These are phyloP conservation scores for Leucoraja ocellata DNA, from an alignment of 2,797 vertebrate genomes.

Conservation along the genomic window DNA sequence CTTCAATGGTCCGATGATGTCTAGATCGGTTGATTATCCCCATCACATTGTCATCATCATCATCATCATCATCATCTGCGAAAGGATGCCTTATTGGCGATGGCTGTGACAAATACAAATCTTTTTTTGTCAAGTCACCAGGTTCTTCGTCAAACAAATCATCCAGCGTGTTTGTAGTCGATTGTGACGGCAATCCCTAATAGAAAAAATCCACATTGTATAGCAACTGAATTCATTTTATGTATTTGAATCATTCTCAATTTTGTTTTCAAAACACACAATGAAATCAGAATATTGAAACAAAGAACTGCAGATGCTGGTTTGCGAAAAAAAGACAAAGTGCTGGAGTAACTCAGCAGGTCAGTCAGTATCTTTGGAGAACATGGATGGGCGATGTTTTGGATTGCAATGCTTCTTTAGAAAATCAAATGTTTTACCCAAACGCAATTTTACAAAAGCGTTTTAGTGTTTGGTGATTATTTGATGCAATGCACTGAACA, in stretches of 20 bases:
- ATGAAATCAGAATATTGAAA: too few relatives aligned
- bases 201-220: background rate
- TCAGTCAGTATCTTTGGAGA: too few relatives aligned
- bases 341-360: too few relatives aligned
- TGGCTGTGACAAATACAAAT: slow-evolving; percentile 57
- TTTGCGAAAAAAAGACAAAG: too few relatives aligned
- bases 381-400: too few relatives aligned
- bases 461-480: background rate
- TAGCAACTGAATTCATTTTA: background rate
- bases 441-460: background rate
- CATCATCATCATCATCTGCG: slow-evolving; percentile 58
- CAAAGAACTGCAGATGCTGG: too few relatives aligned
- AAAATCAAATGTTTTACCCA: background rate
- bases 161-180: slow-evolving; percentile 41
- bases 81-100: slow-evolving; percentile 54
- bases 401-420: too few relatives aligned
- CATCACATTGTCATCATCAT: slow-evolving; percentile 57
- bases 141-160: slow-evolving; percentile 81
- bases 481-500: background rate
- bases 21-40: slow-evolving; percentile 59
- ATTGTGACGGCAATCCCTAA: background rate
- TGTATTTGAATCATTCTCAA: background rate
- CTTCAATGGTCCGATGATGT: slow-evolving; percentile 65
- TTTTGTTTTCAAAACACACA: background rate
- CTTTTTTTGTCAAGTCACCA: slow-evolving; percentile 63